Base-by-base conservation (phyloP, 2,113 vertebrate genomes). In the Ornithorhynchus anatinus region DNA sequence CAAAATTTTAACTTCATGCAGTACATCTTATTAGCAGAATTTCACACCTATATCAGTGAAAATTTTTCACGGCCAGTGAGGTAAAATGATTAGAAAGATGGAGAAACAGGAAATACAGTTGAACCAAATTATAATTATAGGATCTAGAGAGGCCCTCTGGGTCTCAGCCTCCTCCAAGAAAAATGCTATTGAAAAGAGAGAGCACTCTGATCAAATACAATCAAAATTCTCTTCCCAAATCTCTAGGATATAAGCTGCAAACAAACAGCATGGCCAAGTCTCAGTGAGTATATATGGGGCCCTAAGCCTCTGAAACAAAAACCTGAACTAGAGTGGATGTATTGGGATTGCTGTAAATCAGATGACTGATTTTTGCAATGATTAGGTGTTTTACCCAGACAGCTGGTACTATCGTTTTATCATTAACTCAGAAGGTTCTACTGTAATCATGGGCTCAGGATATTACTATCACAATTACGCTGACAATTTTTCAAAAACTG, bases 121-220 rank as follows among this genome's bases (percentile, higher is more conserved):
- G 75, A 67, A 77, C 69, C 48, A 81, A 79, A 84, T 75, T 75
- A 45, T 67, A 79, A 81, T 77, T 73, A 79, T 13, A 69, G 45
- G 71, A n/a, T 70, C 15, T 72, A 70, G 44, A 81, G 67, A 77
- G 60, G 44, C 69, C 50, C 54, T 48, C 33, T 38, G 77, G 53
- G 72, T 64, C 63, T 73, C 59, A 60, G 33, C 43, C 37, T 32
- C 17, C 32, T 62, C 25, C n/a, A n/a, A 57, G 70, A 70, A 45
- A 64, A 16, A 65, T 5, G 23, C 8, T 43, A 11, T 72, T 81
- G 27, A 72, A 77, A 79, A 75, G 62, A 72, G 75, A 72, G 64
- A 59, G 52, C 60, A 40, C 7, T 60, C 25, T 61, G 77, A 85
- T 72, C 75, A 77, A 75, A 64, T 42, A 60, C 53, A 65, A 77